Conservation (phyloP, 2,888 invertebrate species). For the Polyploca ridens region DNA sequence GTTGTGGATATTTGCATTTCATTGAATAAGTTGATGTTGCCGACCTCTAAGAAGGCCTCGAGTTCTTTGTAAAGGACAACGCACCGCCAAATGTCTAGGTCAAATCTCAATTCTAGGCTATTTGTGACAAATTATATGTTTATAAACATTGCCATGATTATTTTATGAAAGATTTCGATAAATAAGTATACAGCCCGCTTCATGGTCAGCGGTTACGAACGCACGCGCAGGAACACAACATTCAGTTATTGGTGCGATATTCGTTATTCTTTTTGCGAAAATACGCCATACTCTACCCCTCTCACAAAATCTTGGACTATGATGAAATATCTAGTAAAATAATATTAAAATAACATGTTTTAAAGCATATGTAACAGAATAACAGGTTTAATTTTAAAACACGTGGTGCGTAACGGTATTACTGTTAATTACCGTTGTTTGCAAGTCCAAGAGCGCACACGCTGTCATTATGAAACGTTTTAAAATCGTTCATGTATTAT, state of each 20-base stretch:
- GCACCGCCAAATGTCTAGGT: conserved; percentile 1
- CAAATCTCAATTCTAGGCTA: neutral
- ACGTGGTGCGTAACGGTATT: neutral
- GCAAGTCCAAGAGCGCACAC: conserved; percentile 6
- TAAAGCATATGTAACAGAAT: neutral
- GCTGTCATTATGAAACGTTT: neutral
- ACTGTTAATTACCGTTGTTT: conserved; percentile 1
- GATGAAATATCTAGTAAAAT: neutral
- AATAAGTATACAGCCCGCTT: no score
- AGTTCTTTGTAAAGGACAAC: neutral
- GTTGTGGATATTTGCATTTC: neutral
- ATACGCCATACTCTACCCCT: no score
- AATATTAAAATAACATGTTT: neutral
- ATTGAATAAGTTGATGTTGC: conserved; percentile 2
- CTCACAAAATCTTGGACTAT: no score
- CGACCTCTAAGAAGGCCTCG: conserved; percentile 1
- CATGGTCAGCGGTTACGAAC: no score
- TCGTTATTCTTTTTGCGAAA: no score
- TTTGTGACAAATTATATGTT: neutral
- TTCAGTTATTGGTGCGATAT: no score
- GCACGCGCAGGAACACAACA: no score
- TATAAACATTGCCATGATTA: neutral
- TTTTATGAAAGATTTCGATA: neutral
- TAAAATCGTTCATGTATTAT: neutral
- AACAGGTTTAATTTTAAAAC: neutral